These are phyloP conservation scores for Lasioglossum morio DNA, from an alignment of 2,888 invertebrate species.

Conservation along the genomic window DNA sequence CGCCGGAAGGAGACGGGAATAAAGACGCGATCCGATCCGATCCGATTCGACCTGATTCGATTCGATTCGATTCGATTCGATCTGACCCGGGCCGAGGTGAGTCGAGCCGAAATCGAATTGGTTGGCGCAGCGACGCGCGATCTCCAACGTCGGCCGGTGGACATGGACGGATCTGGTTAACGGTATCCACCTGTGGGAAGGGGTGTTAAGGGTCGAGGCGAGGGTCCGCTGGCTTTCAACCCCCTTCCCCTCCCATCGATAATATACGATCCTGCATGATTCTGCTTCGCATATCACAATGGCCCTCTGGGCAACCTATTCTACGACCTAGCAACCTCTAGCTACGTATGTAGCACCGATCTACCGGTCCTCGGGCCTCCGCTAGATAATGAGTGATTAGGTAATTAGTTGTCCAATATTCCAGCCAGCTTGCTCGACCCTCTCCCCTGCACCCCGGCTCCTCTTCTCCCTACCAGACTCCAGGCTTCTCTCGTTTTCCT, in stretches of 20 bases:
- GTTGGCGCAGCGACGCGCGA: slow-evolving; percentile 8
- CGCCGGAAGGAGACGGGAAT: neutral
- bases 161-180: slow-evolving; percentile 26
- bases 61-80: neutral
- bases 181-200: slow-evolving; percentile 21
- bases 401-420: slow-evolving; percentile 81
- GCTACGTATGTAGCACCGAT: slow-evolving; percentile 67
- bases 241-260: slow-evolving; percentile 42
- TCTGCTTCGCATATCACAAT: slow-evolving; percentile 77
- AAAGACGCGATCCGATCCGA: slow-evolving; percentile 1
- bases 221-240: slow-evolving; percentile 26
- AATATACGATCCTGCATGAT: slow-evolving; percentile 75
- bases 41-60: neutral
- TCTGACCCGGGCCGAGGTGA: neutral
- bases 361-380: slow-evolving; percentile 72
- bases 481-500: neutral
- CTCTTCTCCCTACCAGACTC: neutral
- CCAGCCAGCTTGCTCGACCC: slow-evolving; percentile 65
- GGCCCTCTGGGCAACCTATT: slow-evolving; percentile 71
- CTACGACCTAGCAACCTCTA: slow-evolving; percentile 66
- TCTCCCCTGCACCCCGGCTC: neutral
- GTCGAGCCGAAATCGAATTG: slow-evolving; percentile 1
- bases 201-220: slow-evolving; percentile 48
- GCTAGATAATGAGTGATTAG: slow-evolving; percentile 81
- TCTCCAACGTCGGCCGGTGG: slow-evolving; percentile 11